Base-by-base conservation (phyloP, 2,888 invertebrate genomes). In the Drosophila antonietae region DNA sequence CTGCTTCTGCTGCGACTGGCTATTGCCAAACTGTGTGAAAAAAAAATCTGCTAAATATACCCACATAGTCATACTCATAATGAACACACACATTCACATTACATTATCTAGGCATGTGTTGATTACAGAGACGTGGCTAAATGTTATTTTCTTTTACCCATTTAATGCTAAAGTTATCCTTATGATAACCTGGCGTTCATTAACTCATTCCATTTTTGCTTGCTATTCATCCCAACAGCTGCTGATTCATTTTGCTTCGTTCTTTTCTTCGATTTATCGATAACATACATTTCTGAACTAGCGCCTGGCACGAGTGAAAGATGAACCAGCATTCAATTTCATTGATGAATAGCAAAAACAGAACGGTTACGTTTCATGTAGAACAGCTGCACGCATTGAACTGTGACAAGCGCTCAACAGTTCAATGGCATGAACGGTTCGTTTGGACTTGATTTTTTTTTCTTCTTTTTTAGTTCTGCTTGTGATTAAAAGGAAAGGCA, bases 11-110 rank as follows among this genome's bases (percentile, higher is more conserved):
- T 43, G 18, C 18, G n/a, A 10, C 43, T 41, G 39, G 39, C 49
- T 66, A 41, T 66, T 74, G 75, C 59, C 79, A 69, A 69, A 69
- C 65, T 61, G 61, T 64, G 39, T 33, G 44, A 44, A 57, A 33
- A 70, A 70, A 70, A 70, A 65, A 55, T 20, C 46, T 43, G 52
- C 68, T 51, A 55, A 55, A 68, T 28, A 56, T 52, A 47, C n/a
- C 47, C n/a, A 47, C 23, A 64, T 18, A 64, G 5, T 43, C 14
- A 51, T 5, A 37, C 12, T 23, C 4, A 23, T 4, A 23, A 23
- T 23, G 39, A 12, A 51, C 23, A 56, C 20, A 28, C 28, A 44
- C 4, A 58, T 23, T 51, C 15, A 46, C 1, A 35, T 41, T 52
- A 33, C n/a, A 35, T 55, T 51, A 39, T 18, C 33, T 14, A 41